These are phyloP conservation scores for Oreochromis grahami DNA, from an alignment of 2,797 vertebrate species.

Conservation along the genomic window DNA sequence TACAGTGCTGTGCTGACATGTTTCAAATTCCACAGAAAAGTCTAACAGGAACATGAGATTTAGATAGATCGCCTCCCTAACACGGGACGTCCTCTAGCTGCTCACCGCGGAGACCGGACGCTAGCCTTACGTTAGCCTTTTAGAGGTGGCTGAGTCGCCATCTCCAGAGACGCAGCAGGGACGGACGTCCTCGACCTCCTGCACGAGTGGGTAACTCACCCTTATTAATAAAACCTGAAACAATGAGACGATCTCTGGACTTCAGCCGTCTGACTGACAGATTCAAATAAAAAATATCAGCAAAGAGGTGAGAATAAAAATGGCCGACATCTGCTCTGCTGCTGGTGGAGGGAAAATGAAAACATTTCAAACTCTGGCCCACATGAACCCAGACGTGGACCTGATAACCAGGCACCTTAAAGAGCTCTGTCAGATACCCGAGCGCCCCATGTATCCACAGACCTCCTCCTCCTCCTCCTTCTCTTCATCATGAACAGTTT, in stretches of 20 bases:
- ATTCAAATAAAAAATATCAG: neutral
- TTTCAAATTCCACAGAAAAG: neutral
- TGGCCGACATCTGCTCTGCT: fast-evolving
- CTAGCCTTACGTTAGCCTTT: neutral
- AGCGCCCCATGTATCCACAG: neutral
- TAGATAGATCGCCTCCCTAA: neutral
- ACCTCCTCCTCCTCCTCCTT: neutral
- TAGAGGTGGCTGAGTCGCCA: neutral
- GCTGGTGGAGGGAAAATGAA: neutral
- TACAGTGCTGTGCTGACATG: neutral
- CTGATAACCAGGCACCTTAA: neutral
- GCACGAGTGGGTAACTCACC: neutral
- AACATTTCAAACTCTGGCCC: neutral
- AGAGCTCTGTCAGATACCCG: neutral
- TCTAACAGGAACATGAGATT: neutral
- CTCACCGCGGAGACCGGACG: neutral
- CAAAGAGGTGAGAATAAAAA: neutral
- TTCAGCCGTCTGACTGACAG: neutral
- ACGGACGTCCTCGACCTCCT: neutral
- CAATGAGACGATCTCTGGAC: neutral
- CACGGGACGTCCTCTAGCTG: neutral
- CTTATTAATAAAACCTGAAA: neutral
- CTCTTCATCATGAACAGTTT: neutral
- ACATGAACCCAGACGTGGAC: neutral
- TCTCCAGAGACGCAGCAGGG: neutral